A percentile compares a stretch with the other conserved stretches of the same genome.
Evolutionary conservation across 2,797 vertebrate genomes (phyloP).

Genomic region (Taeniopygia guttata): DNA sequence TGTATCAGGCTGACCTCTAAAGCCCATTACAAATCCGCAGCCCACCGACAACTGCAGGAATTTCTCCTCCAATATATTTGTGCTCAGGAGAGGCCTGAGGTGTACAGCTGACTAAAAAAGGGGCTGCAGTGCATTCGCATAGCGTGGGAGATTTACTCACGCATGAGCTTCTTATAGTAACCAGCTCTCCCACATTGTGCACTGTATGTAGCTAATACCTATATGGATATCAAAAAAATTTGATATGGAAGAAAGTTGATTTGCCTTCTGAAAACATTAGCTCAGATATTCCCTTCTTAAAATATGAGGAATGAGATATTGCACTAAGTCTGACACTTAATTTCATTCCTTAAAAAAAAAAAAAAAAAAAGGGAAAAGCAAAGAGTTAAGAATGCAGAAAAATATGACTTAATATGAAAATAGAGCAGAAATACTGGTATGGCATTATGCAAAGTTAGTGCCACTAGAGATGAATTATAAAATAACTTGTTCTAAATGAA

Average conservation of each 20-base stretch:
- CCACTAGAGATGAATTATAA: background rate
- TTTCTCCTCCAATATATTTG: background rate
- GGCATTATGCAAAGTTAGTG: background rate
- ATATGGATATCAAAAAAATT: background rate
- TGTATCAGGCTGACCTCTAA: background rate
- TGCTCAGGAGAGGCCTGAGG: background rate
- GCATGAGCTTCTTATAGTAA: constrained; percentile 58
- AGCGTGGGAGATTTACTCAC: constrained; percentile 52
- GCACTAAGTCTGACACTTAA: background rate
- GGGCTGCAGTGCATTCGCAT: background rate
- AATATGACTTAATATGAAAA: background rate
- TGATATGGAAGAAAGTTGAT: background rate
- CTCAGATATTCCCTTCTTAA: background rate
- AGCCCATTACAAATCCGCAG: background rate
- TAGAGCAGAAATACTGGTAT: background rate
- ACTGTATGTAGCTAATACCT: constrained; percentile 8
- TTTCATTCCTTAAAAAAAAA: background rate
- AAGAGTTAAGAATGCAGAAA: background rate
- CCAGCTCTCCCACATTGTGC: constrained; percentile 33
- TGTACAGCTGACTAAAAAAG: constrained; percentile 28
- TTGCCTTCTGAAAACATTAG: background rate
- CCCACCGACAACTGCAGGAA: background rate
- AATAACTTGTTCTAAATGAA: background rate
- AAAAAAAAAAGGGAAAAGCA: background rate
- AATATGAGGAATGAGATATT: background rate